Conservation (phyloP, 2,797 vertebrate species). For the Chloroceryle amazona region DNA sequence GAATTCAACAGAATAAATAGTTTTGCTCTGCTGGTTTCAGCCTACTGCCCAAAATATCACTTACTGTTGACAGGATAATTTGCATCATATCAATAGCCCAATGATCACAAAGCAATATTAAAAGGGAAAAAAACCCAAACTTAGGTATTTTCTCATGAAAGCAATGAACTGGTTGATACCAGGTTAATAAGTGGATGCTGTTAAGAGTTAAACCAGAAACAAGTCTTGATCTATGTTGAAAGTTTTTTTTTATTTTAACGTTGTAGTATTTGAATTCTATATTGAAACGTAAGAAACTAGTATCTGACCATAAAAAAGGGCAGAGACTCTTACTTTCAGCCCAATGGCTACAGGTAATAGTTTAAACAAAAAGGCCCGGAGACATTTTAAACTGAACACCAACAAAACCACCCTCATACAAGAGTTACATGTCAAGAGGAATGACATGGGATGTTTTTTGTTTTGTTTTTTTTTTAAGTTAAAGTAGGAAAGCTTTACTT, state of each 20-base stretch:
- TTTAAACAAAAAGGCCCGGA: not conserved
- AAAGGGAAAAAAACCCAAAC: not conserved
- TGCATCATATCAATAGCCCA: not conserved
- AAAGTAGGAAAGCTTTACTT: not conserved
- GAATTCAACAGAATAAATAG: not conserved
- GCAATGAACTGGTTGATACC: not conserved
- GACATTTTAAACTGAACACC: not conserved
- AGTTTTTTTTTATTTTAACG: not conserved
- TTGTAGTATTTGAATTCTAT: not conserved
- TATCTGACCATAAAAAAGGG: not conserved
- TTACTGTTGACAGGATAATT: not conserved
- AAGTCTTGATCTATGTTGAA: not conserved
- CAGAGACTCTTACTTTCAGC: not conserved
- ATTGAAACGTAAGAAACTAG: not conserved
- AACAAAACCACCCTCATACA: not conserved
- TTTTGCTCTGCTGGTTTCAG: not conserved
- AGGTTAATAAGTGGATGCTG: not conserved
- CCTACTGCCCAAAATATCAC: not conserved
- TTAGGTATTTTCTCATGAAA: not conserved
- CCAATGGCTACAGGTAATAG: not conserved
- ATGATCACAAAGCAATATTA: not conserved
- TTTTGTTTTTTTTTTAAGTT: not conserved
- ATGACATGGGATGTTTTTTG: not conserved
- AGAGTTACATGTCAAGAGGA: not conserved
- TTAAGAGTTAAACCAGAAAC: not conserved